Percentiles rank a stretch among this genome's conserved stretches.
Conservation (phyloP, 2,113 vertebrate genomes). For the Cichladusa arquata region DNA sequence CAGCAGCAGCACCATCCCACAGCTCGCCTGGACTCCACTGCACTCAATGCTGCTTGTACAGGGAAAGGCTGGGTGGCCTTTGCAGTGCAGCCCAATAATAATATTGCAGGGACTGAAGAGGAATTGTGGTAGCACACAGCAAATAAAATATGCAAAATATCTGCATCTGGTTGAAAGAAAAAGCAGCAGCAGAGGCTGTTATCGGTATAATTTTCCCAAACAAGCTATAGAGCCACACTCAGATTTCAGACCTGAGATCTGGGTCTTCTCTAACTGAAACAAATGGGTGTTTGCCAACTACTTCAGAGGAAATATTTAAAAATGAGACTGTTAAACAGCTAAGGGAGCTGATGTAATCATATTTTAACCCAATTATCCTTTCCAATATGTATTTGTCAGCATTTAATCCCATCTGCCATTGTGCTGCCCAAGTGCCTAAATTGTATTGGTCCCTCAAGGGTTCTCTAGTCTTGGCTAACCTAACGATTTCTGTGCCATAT, state of each 20-base stretch:
- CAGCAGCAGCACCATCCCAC: background rate
- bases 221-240: background rate
- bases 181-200: background rate
- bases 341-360: slow-evolving; percentile 58
- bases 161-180: background rate
- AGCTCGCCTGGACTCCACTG: background rate
- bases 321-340: slow-evolving; percentile 25
- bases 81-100: background rate
- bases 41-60: background rate
- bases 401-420: slow-evolving; percentile 62
- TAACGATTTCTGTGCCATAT: slow-evolving; percentile 40
- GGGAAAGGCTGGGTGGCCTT: background rate
- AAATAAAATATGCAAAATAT: background rate
- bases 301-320: slow-evolving; percentile 31
- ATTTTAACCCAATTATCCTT: slow-evolving; percentile 67
- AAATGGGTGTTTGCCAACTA: slow-evolving; percentile 43
- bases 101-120: background rate
- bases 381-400: slow-evolving; percentile 60
- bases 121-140: background rate
- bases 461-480: slow-evolving; percentile 37
- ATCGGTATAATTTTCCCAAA: background rate
- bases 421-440: slow-evolving; percentile 53
- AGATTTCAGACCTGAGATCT: slow-evolving; percentile 25
- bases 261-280: slow-evolving; percentile 33
- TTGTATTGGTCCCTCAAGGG: slow-evolving; percentile 31